A percentile compares a stretch with the other conserved stretches of the same genome.
Evolutionary conservation across 2,113 vertebrate genomes (phyloP).

Genomic region (Sminthopsis crassicaudata): DNA sequence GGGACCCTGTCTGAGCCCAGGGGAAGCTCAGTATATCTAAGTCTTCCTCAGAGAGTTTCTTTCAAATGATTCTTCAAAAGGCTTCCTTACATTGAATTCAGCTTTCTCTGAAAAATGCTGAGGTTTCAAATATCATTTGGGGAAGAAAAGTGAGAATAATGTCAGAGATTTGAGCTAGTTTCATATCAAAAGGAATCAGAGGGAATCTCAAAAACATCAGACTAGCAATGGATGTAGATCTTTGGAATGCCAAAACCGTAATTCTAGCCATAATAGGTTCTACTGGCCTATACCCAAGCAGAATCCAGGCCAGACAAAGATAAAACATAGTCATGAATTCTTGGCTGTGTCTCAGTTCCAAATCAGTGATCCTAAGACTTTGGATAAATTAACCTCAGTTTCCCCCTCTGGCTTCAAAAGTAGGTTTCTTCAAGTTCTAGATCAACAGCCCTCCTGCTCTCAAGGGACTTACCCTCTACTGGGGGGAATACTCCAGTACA

Average conservation of each 20-base stretch:
- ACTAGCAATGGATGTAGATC: not conserved
- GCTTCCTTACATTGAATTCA: fast-evolving
- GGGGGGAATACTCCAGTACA: not conserved
- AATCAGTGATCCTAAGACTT: not conserved
- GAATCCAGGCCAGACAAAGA: not conserved
- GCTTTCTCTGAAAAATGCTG: not conserved
- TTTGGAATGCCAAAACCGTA: not conserved
- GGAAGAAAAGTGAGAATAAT: not conserved
- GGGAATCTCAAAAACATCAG: not conserved
- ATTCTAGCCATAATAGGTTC: not conserved
- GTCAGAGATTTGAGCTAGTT: not conserved
- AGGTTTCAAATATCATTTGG: not conserved
- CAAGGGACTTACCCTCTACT: not conserved
- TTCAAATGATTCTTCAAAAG: not conserved
- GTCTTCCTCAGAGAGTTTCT: not conserved
- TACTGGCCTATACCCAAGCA: not conserved
- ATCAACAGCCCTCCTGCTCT: not conserved
- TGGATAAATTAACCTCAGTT: not conserved
- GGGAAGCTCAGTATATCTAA: not conserved
- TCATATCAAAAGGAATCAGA: not conserved
- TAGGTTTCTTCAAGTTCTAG: not conserved
- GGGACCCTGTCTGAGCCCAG: not conserved
- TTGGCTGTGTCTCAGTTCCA: not conserved
- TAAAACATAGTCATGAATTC: not conserved
- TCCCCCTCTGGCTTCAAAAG: not conserved